Base-by-base conservation (phyloP, 2,113 vertebrate species). In the Lynx canadensis region DNA sequence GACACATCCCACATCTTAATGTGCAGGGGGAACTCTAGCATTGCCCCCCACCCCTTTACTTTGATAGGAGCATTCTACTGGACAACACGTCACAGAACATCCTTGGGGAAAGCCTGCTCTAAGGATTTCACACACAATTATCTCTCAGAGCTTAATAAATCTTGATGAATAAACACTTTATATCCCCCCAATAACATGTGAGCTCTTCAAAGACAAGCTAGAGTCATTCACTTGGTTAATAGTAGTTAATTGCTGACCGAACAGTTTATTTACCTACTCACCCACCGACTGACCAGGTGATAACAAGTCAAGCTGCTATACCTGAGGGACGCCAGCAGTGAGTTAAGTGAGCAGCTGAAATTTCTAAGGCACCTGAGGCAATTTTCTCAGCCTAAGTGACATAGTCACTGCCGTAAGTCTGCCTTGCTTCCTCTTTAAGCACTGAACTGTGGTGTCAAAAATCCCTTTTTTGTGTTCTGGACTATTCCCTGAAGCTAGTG, bases 121-220 rank as follows among this genome's bases (percentile, higher is more conserved):
- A 71, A 94, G 50, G 18, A 88, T 45, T 91, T 88, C 33, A 68
- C 68, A 13, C 29, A 41, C 79, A 94, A 76, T 84, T 96, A 52
- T 66, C 50, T 92, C 74, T 91, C 48, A 45, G 38, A 68, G 52
- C 33, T 91, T 87, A 91, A 87, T 71, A 57, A 89, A n/a, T 79
- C n/a, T 79, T 84, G 21, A 6, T 38, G 31, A 93, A 36, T 63
- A 84, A 97, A 68, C 33, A 74, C 15, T 66, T 91, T 45, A 55
- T 48, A 52, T 63, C 41, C 21, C 21, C 14, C 50, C 68, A 60
- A 33, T 80, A 95, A 25, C 2, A 6, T 66, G 4, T 60, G 60
- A 85, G 41, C 12, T 78, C 41, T 38, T 29, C 13, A 68, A 87
- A 78, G 18, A 48, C 57, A 93, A 50, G 5, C 11, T 69, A 55